These are phyloP conservation scores for Muschampia plurimacula DNA, from an alignment of 2,888 invertebrate genomes.

Conservation along the genomic window DNA sequence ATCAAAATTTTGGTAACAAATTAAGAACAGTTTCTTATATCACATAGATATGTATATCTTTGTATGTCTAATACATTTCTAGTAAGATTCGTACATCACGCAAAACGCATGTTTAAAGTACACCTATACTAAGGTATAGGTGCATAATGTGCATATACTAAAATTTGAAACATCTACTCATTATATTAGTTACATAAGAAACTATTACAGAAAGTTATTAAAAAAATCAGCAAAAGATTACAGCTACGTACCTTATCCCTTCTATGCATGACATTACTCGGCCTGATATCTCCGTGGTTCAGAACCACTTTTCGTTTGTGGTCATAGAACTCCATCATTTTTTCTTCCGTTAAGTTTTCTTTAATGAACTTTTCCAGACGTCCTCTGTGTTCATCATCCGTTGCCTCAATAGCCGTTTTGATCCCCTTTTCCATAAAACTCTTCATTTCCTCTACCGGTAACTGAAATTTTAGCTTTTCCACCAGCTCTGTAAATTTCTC, in stretches of 20 bases:
- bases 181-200: no score
- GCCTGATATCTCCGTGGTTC: not conserved
- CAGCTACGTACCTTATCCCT: not conserved
- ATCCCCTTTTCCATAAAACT: not conserved
- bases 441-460: not conserved
- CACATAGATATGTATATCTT: no score
- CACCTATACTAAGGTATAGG: no score
- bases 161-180: no score
- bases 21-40: no score
- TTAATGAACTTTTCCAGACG: not conserved
- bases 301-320: slow-evolving; percentile 1
- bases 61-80: no score
- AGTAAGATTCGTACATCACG: no score
- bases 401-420: not conserved
- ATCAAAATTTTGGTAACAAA: no score
- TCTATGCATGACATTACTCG: not conserved
- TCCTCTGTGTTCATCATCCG: not conserved
- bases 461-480: not conserved
- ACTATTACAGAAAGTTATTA: no score
- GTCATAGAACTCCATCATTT: not conserved
- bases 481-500: not conserved
- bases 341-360: not conserved
- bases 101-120: no score
- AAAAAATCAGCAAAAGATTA: no score
- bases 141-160: no score